Evolutionary conservation across 2,888 invertebrate genomes (phyloP), one percentile per base, ranked within the genome.

Genomic region (Dexiosoma caninum): DNA sequence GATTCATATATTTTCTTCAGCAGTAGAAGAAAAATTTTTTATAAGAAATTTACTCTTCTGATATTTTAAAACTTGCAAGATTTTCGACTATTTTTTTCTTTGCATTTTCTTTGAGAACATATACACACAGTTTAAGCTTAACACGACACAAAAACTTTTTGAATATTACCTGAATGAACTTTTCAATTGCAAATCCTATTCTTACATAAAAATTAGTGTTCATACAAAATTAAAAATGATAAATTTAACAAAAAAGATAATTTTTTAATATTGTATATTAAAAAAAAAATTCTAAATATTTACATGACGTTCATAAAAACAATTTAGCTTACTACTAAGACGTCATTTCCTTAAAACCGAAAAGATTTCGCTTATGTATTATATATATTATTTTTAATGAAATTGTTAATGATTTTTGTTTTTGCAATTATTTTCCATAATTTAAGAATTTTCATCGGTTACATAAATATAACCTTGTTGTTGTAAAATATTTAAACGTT

Each of bases 401-500:
- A n/a, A 30, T 49, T 23, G 12, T n/a, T 51, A 32, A 42, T 37
- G 19, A 40, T 51, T 32, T 46, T 67, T 32, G 42, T 59, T 62
- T 55, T 55, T 53, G 19, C 30, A 3, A 14, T 30, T 32, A 12
- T 12, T 67, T 55, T 49, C 16, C n/a, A 8, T 46, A 67, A 49
- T 69, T 85, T 88, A 89, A 80, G 88, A 83, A 82, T 88, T 89
- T 78, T 90, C 90, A 89, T 93, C 93, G 46, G 93, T 93, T 62
- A 92, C 92, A 84, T 94, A 94, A 83, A 94, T 94, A 86, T 92
- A 93, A 70, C 95, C 95, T 90, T 95, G 94, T 87, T 95, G 93
- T 88, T 96, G 95, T 78, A 97, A 92, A 84, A 96, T 94, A 85
- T 93, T 94, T 72, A 99, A 93, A 83, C 99, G 94, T 91, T 96